Conservation (phyloP, 2,888 invertebrate genomes). For the Lithophane semibrunnea region DNA sequence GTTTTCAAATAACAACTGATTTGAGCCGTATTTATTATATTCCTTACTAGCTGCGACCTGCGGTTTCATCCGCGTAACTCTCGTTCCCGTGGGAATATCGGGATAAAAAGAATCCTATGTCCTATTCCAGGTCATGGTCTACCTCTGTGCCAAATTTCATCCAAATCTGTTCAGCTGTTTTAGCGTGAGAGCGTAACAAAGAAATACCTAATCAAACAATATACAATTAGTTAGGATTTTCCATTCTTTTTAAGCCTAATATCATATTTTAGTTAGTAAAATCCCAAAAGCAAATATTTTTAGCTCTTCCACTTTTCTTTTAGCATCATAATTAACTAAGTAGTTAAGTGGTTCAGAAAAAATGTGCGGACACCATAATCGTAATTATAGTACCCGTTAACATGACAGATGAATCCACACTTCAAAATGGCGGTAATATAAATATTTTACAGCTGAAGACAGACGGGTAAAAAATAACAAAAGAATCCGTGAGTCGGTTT, state of each 20-base stretch:
- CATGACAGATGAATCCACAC: background rate
- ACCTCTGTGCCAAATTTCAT: too few relatives aligned
- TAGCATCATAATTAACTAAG: background rate
- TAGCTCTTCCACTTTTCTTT: background rate
- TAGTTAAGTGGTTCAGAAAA: background rate
- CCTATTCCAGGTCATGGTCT: too few relatives aligned
- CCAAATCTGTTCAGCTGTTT: too few relatives aligned
- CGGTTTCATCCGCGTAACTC: too few relatives aligned
- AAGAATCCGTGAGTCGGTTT: constrained; percentile 35
- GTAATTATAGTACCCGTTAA: background rate
- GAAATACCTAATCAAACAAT: too few relatives aligned
- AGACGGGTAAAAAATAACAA: constrained; percentile 49
- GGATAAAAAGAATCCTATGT: too few relatives aligned
- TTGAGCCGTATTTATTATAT: too few relatives aligned
- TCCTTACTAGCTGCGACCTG: background rate
- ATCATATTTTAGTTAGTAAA: background rate
- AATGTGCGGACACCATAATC: background rate
- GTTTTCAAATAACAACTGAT: background rate
- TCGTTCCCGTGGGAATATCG: too few relatives aligned
- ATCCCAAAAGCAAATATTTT: background rate
- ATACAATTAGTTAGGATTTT: too few relatives aligned
- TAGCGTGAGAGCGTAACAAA: too few relatives aligned
- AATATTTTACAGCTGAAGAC: constrained; percentile 30
- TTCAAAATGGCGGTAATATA: constrained; percentile 17
- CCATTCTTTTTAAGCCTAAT: too few relatives aligned